Percentiles rank a stretch among this genome's conserved stretches.
phyloP scores from a whole-genome alignment of 2,113 vertebrate species.

The Anguilla japonica region DNA sequence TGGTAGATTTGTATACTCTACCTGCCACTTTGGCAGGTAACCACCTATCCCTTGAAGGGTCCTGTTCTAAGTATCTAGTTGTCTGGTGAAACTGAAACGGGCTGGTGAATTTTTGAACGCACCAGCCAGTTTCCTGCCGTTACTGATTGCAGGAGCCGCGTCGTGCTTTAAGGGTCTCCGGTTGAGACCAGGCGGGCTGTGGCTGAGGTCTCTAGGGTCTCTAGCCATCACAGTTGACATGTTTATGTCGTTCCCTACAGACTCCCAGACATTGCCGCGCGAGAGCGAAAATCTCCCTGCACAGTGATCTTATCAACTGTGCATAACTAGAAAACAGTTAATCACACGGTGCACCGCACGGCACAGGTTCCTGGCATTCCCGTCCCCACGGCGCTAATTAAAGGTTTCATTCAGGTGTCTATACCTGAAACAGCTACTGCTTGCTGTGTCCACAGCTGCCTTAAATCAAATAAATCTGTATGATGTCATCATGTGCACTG shows the following conservation, averaged over 20 bases:
- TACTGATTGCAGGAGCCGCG: not conserved
- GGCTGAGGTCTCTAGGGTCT: not conserved
- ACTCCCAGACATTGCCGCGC: not conserved
- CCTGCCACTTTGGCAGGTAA: too few species aligned
- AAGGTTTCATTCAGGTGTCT: not conserved
- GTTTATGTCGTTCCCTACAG: not conserved
- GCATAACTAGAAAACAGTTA: not conserved
- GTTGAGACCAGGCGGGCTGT: not conserved
- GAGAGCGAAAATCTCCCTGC: not conserved
- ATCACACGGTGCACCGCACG: not conserved
- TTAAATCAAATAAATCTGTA: not conserved
- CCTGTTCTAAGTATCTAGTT: too few species aligned
- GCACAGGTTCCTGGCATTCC: too few species aligned
- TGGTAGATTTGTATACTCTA: too few species aligned
- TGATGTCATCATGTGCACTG: not conserved
- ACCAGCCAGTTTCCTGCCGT: too few species aligned
- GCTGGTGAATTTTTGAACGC: too few species aligned
- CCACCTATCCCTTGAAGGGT: too few species aligned
- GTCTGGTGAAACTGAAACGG: too few species aligned
- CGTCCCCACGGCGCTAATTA: too few species aligned
- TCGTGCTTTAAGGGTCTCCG: not conserved
- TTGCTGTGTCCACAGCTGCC: not conserved
- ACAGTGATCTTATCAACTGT: not conserved
- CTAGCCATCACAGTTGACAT: not conserved
- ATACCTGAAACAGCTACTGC: not conserved